phyloP scores from a whole-genome alignment of 2,888 invertebrate species.

The Cataglyphis livida region DNA sequence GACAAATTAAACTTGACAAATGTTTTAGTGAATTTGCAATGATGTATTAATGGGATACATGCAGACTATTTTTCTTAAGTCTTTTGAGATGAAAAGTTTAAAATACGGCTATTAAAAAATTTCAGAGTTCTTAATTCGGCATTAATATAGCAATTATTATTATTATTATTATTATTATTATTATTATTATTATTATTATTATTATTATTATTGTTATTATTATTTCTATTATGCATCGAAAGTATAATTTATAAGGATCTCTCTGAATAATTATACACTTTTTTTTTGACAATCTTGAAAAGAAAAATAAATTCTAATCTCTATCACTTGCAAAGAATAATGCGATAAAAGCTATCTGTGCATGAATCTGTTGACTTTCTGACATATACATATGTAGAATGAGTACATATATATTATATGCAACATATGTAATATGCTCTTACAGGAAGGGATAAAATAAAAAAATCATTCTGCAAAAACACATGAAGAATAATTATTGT shows the following conservation, averaged over 20 bases:
- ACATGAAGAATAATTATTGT: conserved; percentile 55
- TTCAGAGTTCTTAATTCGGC: neutral
- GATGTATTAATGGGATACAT: neutral
- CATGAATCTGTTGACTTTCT: neutral
- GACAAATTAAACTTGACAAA: neutral
- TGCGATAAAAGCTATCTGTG: neutral
- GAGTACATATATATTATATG: too few relatives aligned
- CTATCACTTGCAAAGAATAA: neutral
- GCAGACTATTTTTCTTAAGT: neutral
- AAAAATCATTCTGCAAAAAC: conserved; percentile 38
- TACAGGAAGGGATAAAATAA: conserved; percentile 7
- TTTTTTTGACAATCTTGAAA: neutral
- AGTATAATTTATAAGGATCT: neutral
- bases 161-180: too few relatives aligned
- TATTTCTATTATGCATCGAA: neutral
- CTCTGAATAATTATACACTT: neutral
- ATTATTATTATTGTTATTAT: too few relatives aligned
- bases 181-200: neutral
- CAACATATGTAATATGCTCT: neutral
- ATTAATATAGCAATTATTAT: neutral
- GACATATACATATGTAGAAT: neutral
- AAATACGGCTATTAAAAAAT: neutral
- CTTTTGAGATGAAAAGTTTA: neutral
- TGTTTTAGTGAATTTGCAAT: neutral
- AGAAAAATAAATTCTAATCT: conserved; percentile 5